Base-by-base conservation (phyloP, 2,797 vertebrate species). In the Danio jaintianensis region DNA sequence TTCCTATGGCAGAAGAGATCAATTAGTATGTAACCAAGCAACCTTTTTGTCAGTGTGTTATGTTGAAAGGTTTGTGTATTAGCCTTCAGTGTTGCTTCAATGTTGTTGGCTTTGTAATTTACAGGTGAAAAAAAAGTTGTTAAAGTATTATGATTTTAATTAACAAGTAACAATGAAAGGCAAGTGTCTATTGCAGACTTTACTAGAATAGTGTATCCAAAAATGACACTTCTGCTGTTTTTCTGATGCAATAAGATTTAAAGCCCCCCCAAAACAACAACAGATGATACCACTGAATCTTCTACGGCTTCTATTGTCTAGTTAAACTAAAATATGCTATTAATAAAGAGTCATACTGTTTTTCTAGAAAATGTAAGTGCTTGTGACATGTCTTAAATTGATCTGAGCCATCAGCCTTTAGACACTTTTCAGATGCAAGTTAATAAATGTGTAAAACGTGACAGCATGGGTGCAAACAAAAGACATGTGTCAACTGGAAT, bases 401-500 rank as follows among this genome's bases (percentile, higher is more conserved):
- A 82, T 79, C 73, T 48, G 29, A 13, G 38, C 70, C 58, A 10
- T 69, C 10, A 18, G 43, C 18, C 29, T 52, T 42, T 18, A 47
- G 47, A 10, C 40, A 67, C 36, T 64, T 58, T 79, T 75, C 20
- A 75, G 52, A 78, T 58, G 50, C 13, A 56, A 80, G 61, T 38
- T 59, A 48, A 75, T 66, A 22, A 71, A 42, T 42, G 36, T 67
- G 11, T 71, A 15, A 71, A 13, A 18, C 18, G n/a, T 74, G 22
- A 45, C 43, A 58, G 59, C 29, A 66, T n/a, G 29, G 52, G 68
- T 48, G 75, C 29, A 66, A 58, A 73, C 43, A 59, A 71, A 82
- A 71, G 20, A 82, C 67, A 63, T 22, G 53, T 56, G 42, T 71
- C 67, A 62, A 70, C 56, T 56, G 45, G 42, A 72, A 71, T 76